These are phyloP conservation scores for Pandemis cinnamomeana DNA, from an alignment of 2,888 invertebrate species.

Conservation along the genomic window DNA sequence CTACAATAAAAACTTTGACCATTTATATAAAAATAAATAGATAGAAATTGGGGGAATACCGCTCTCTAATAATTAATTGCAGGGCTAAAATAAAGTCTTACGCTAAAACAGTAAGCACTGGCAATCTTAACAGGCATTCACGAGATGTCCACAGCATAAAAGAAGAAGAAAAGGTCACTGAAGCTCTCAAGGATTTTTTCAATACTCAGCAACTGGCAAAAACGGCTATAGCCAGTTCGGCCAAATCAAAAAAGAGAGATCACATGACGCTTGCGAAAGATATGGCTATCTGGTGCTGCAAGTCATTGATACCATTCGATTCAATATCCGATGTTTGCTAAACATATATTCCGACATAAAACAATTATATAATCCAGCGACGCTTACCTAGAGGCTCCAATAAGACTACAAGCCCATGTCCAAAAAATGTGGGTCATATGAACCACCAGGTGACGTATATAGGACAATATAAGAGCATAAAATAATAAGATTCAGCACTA, in stretches of 20 bases:
- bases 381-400: too few relatives aligned
- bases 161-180: constrained; percentile 8
- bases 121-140: constrained; percentile 15
- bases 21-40: too few relatives aligned
- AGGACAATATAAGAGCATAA: too few relatives aligned
- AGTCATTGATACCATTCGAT: neutral
- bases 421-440: too few relatives aligned
- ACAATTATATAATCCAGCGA: too few relatives aligned
- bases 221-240: neutral
- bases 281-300: neutral
- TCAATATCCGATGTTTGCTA: neutral
- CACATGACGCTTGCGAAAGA: neutral
- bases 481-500: too few relatives aligned
- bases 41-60: too few relatives aligned
- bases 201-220: neutral
- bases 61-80: neutral
- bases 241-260: constrained; percentile 1
- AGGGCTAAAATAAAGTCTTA: constrained; percentile 20
- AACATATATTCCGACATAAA: neutral
- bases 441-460: too few relatives aligned
- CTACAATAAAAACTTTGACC: too few relatives aligned
- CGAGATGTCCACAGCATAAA: constrained; percentile 11
- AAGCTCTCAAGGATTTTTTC: neutral
- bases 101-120: constrained; percentile 9
- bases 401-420: too few relatives aligned